Conservation (phyloP, 53 echinoderm and acorn worm genomes). For the Zoroaster sp. region DNA sequence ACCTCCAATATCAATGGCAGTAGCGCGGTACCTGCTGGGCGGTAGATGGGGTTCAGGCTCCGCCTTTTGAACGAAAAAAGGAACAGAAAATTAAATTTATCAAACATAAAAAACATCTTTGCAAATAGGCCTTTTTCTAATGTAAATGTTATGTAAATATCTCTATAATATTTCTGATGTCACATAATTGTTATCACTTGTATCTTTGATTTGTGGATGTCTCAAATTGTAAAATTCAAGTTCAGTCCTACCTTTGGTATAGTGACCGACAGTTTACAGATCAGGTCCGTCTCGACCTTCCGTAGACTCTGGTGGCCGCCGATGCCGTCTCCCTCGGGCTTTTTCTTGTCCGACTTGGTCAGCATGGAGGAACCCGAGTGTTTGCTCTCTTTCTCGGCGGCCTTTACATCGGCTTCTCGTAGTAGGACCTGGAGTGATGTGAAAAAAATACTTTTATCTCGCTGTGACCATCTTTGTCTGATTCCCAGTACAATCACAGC, state of each 20-base stretch:
- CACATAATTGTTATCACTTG: too few relatives aligned
- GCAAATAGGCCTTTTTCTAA: too few relatives aligned
- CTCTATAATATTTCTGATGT: too few relatives aligned
- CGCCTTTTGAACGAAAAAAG: slow-evolving; percentile 24
- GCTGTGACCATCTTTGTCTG: too few relatives aligned
- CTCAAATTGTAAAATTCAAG: neutral
- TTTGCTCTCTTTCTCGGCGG: slow-evolving; percentile 77
- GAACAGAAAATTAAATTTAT: neutral
- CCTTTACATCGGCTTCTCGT: slow-evolving; percentile 86
- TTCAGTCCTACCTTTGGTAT: slow-evolving; percentile 75
- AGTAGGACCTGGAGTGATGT: slow-evolving; percentile 47
- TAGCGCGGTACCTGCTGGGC: slow-evolving; percentile 76
- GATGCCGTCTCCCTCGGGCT: slow-evolving; percentile 60
- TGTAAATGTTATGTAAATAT: too few relatives aligned
- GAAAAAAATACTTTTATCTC: neutral
- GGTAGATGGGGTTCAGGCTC: slow-evolving; percentile 77
- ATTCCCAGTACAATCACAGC: too few relatives aligned
- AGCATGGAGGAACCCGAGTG: slow-evolving; percentile 26
- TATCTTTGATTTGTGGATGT: too few relatives aligned
- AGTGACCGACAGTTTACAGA: slow-evolving; percentile 86
- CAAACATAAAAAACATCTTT: too few relatives aligned
- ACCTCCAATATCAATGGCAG: slow-evolving; percentile 82
- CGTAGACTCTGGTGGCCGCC: slow-evolving; percentile 51
- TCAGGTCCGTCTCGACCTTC: slow-evolving; percentile 51
- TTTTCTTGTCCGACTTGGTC: slow-evolving; percentile 61